These are phyloP conservation scores for Lepus timidus DNA, from an alignment of 2,113 vertebrate genomes.

Conservation along the genomic window DNA sequence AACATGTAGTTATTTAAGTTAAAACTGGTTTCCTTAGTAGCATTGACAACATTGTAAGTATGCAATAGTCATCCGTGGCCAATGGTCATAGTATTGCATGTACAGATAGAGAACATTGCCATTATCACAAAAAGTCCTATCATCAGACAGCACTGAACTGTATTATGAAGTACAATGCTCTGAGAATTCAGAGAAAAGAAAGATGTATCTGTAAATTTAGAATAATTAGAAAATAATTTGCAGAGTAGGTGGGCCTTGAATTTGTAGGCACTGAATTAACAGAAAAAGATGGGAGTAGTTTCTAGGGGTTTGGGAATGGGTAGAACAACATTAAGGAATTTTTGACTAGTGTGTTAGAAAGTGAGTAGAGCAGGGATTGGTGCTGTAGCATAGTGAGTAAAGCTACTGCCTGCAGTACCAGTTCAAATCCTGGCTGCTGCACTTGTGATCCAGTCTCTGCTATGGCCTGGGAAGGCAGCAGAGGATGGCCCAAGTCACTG, in stretches of 20 bases:
- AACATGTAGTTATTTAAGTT: not conserved
- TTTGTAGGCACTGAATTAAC: not conserved
- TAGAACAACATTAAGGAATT: not conserved
- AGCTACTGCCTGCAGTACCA: too few species aligned
- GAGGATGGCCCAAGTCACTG: too few species aligned
- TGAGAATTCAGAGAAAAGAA: slow-evolving; percentile 30
- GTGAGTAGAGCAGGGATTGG: not conserved
- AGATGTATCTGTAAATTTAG: not conserved
- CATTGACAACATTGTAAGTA: not conserved
- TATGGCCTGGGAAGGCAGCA: too few species aligned
- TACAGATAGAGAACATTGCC: not conserved
- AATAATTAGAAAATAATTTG: slow-evolving; percentile 41
- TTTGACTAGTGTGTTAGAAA: slow-evolving; percentile 30
- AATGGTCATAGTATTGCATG: not conserved
- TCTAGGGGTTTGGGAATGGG: not conserved
- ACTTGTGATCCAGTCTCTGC: too few species aligned
- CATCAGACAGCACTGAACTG: not conserved
- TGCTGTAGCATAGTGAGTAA: too few species aligned
- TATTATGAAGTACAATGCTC: not conserved
- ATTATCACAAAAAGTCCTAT: slow-evolving; percentile 16
- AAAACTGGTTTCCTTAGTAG: slow-evolving; percentile 2
- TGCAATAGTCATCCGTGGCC: not conserved
- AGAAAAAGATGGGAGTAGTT: not conserved
- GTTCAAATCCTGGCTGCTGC: too few species aligned
- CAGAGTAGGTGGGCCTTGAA: not conserved